A percentile compares a stretch with the other conserved stretches of the same genome.
These are phyloP conservation scores for Dendroctonus valens DNA, from an alignment of 1,140 invertebrate genomes.

Conservation along the genomic window DNA sequence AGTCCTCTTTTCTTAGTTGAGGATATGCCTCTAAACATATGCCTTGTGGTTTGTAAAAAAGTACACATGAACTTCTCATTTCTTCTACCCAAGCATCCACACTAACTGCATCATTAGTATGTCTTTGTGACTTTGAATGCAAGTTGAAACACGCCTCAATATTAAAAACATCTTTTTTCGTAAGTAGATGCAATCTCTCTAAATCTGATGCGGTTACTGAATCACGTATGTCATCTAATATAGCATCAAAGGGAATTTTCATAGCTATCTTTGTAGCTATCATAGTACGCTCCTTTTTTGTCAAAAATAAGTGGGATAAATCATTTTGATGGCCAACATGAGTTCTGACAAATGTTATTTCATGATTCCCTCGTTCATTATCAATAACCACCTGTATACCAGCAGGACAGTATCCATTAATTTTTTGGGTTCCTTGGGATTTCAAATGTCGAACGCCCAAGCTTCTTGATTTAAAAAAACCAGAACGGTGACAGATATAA, in stretches of 20 bases:
- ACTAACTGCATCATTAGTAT: constrained; percentile 13
- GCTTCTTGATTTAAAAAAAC: too few relatives aligned
- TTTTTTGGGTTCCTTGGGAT: too few relatives aligned
- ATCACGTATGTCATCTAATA: constrained; percentile 33
- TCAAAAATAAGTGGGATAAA: constrained; percentile 24
- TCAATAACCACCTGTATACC: too few relatives aligned
- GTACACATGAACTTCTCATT: constrained; percentile 6
- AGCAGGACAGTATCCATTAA: too few relatives aligned
- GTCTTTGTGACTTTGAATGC: constrained; percentile 7
- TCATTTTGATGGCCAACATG: constrained; percentile 34
- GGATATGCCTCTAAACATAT: constrained; percentile 8
- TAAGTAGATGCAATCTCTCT: constrained; percentile 29
- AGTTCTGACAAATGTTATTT: too few relatives aligned
- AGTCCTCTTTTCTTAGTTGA: constrained; percentile 14
- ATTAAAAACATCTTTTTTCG: constrained; percentile 32
- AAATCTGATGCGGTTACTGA: neutral
- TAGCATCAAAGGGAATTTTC: constrained; percentile 30
- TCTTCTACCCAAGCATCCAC: constrained; percentile 15
- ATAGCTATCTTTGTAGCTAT: constrained; percentile 33
- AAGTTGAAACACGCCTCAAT: constrained; percentile 22
- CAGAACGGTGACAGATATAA: too few relatives aligned
- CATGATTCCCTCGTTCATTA: too few relatives aligned
- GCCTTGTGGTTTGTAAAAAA: constrained; percentile 32
- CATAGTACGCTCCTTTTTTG: constrained; percentile 9
- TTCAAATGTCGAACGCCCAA: too few relatives aligned